A percentile compares a stretch with the other conserved stretches of the same genome.
phyloP scores from a whole-genome alignment of 2,888 invertebrate species.

The Cryptocephalus primarius region DNA sequence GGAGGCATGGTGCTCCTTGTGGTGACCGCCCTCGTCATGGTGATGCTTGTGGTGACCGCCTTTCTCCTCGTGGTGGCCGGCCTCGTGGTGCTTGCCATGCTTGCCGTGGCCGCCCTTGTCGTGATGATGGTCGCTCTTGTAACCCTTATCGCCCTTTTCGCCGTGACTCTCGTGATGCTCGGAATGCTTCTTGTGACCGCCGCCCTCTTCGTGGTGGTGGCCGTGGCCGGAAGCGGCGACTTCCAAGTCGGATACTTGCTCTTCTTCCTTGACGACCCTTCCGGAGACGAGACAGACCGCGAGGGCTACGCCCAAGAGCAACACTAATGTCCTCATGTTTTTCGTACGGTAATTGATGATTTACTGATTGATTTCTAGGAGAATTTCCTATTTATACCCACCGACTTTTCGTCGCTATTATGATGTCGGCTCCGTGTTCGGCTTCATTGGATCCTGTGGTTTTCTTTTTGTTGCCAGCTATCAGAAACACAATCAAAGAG shows the following conservation, averaged over 20 bases:
- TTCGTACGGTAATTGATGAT: slow-evolving; percentile 12
- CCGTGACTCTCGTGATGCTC: slow-evolving; percentile 61
- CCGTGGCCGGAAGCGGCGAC: slow-evolving; percentile 10
- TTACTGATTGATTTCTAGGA: slow-evolving; percentile 11
- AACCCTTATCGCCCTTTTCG: slow-evolving; percentile 72
- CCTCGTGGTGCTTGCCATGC: slow-evolving; percentile 68
- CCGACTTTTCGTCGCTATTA: slow-evolving; percentile 5
- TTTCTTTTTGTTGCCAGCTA: too few relatives aligned
- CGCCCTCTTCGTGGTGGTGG: slow-evolving; percentile 49
- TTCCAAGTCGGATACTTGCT: slow-evolving; percentile 13
- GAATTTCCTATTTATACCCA: slow-evolving; percentile 25
- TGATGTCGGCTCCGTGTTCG: too few relatives aligned
- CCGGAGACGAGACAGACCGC: slow-evolving; percentile 24
- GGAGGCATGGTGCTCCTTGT: slow-evolving; percentile 66
- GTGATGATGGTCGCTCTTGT: slow-evolving; percentile 59
- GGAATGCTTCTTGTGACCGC: slow-evolving; percentile 58
- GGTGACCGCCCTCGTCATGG: slow-evolving; percentile 64
- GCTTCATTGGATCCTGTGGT: too few relatives aligned
- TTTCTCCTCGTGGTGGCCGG: slow-evolving; percentile 64
- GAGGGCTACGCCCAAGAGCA: slow-evolving; percentile 29
- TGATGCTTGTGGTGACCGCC: slow-evolving; percentile 73
- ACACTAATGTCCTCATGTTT: slow-evolving; percentile 27
- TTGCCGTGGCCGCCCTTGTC: slow-evolving; percentile 66
- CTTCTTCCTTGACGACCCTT: slow-evolving; percentile 27
- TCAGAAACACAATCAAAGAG: too few relatives aligned